Base-by-base conservation (phyloP, 1,140 invertebrate genomes). In the Hypothenemus hampei region DNA sequence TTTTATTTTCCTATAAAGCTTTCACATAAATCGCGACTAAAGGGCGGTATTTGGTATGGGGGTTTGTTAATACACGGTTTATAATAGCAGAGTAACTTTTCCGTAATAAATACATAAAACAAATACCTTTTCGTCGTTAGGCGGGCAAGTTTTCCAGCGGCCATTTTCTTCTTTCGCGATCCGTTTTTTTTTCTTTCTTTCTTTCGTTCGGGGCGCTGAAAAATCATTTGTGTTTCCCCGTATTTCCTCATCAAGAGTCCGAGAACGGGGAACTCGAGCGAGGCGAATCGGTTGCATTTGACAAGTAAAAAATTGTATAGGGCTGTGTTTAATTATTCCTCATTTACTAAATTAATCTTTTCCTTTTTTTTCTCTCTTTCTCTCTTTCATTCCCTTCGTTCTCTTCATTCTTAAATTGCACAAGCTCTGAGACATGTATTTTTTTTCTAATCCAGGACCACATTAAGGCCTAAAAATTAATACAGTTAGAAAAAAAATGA, bases 1-100 rank as follows among this genome's bases (percentile, higher is more conserved):
- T 57, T 65, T 66, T 66, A 66, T 66, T 66, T 66, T 57, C 57
- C 59, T 63, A 64, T 66, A 65, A 66, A 53, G 56, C 53, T 63
- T 65, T n/a, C 63, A 60, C 62, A 64, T 64, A 64, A 64, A 64
- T 64, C 36, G 23, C 13, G n/a, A 13, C 37, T n/a, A n/a, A n/a
- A n/a, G n/a, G n/a, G n/a, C n/a, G n/a, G n/a, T n/a, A n/a, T n/a
- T n/a, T n/a, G n/a, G n/a, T n/a, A n/a, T n/a, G n/a, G n/a, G n/a
- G n/a, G n/a, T n/a, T n/a, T n/a, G n/a, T n/a, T n/a, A n/a, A n/a
- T n/a, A n/a, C n/a, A n/a, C n/a, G n/a, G n/a, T n/a, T n/a, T n/a
- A n/a, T n/a, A n/a, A n/a, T n/a, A n/a, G n/a, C n/a, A n/a, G n/a
- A n/a, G n/a, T n/a, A n/a, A n/a, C n/a, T n/a, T n/a, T n/a, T n/a